Evolutionary conservation across 1,140 invertebrate genomes (phyloP), one percentile per base, ranked within the genome.

Genomic region (Drosophila ogumai): DNA sequence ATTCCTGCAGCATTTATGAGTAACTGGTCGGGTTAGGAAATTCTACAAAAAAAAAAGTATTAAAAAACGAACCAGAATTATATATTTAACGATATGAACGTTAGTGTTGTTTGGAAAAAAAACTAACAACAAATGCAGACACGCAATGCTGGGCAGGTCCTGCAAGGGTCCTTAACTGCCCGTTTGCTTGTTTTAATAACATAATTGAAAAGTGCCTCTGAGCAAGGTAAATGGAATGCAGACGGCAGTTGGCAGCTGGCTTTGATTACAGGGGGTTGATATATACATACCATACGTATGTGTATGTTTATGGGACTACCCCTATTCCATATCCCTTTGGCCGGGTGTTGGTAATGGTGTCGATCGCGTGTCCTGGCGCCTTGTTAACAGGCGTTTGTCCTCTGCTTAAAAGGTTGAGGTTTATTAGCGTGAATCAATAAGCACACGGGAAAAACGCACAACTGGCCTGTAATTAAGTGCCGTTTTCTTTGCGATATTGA

Each of bases 191-290:
- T 87, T 87, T 84, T 90, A 90, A 90, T 90, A 90, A 90, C 85
- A 90, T 90, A 90, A 90, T 90, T 90, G 85, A 90, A 90, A 90
- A 90, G 87, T 90, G 85, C 66, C 66, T 72, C 66, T 90, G 66
- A 59, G 80, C 54, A 60, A 69, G 47, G 68, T 68, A 56, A 75
- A 80, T 77, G 74, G 81, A 85, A 85, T 85, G 82, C 81, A 80
- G 57, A 61, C 75, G 63, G 50, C 47, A 64, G 71, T 43, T 71
- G 69, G 61, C 79, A 82, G 80, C 80, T 82, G 80, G 63, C 80
- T 79, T 40, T 61, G 81, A 66, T 82, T 84, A 78, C 82, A 76
- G 52, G n/a, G 63, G 72, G 73, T 86, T 68, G 81, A 3, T 49
- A 34, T 25, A 3, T 6, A 50, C 6, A 12, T 36, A 6, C 7